Evolutionary conservation across 92 coral and sea anemone species (phyloP), one percentile per base, ranked within the genome.

Genomic region (Meandrina meandrites): DNA sequence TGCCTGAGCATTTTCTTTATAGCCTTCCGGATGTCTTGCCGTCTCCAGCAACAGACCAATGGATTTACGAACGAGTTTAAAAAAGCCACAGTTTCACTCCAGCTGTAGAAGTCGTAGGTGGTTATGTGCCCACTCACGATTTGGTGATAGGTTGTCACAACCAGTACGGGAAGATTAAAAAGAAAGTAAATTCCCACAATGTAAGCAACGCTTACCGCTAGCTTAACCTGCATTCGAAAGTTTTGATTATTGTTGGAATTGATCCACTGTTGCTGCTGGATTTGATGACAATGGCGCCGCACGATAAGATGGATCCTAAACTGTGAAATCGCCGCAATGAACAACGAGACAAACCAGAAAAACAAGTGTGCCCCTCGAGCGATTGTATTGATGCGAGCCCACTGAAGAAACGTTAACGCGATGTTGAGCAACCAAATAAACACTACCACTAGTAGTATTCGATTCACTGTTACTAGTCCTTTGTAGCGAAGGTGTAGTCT

Each of bases 71-170:
- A 92, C 21, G 97, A 92, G 84, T 92, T 96, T 78, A 93, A 74
- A 70, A 92, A 96, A 9, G 95, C 94, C 22, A 87, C 85, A 4
- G 95, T 91, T 57, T 96, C 98, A 10, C 93, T 91, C 98, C 97
- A 94, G 78, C 92, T 89, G 75, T 89, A 90, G 30, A 81, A 88
- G 28, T 87, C 93, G 66, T 92, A 94, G 19, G 87, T 80, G 8
- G 86, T 90, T 11, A 92, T 80, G n/a, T 42, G 82, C 0, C 89
- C 92, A 16, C 86, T 89, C 4, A 67, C 94, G 36, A 92, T 93
- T 81, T 92, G 95, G 47, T 92, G 95, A 34, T 86, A 88, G 3
- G 89, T 62, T 18, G 95, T 94, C 9, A 94, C 94, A 22, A 88
- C 72, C 19, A 94, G 78, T 10, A 94, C 98, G 3, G 98, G 98